Evolutionary conservation across 2,888 invertebrate species (phyloP).

Genomic region (Sarcophaga caerulescens): DNA sequence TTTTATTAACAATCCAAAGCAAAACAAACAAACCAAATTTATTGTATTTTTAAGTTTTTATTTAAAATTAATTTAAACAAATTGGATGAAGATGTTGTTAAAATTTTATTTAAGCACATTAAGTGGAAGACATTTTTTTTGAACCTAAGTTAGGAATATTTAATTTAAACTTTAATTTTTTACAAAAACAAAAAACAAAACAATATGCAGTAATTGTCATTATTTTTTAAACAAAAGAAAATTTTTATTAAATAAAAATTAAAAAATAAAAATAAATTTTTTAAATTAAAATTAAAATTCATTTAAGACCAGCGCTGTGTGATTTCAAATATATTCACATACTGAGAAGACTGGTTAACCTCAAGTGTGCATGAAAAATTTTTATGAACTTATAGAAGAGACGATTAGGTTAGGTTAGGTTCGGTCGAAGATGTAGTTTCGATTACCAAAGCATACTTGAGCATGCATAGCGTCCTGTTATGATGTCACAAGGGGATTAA

Average conservation of each 20-base stretch:
- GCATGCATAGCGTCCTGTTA: no score
- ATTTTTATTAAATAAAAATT: constrained; percentile 68
- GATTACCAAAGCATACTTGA: no score
- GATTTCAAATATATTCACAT: background rate
- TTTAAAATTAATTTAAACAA: constrained; percentile 19
- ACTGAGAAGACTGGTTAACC: background rate
- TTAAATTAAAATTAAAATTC: no score
- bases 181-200: constrained; percentile 33
- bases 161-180: constrained; percentile 4
- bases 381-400: no score
- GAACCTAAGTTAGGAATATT: background rate
- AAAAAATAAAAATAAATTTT: constrained; percentile 46
- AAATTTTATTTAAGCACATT: constrained; percentile 5
- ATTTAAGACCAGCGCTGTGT: background rate
- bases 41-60: constrained; percentile 31
- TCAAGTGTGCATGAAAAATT: no score
- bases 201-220: constrained; percentile 24
- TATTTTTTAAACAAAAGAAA: constrained; percentile 48
- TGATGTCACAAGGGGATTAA: no score
- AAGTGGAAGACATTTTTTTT: no score
- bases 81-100: constrained; percentile 27
- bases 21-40: constrained; percentile 64
- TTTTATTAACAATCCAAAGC: constrained; percentile 47
- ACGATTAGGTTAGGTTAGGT: no score
- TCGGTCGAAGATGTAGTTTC: no score